Conservation (phyloP, 2,888 invertebrate species). For the Drosophila peninsularis region DNA sequence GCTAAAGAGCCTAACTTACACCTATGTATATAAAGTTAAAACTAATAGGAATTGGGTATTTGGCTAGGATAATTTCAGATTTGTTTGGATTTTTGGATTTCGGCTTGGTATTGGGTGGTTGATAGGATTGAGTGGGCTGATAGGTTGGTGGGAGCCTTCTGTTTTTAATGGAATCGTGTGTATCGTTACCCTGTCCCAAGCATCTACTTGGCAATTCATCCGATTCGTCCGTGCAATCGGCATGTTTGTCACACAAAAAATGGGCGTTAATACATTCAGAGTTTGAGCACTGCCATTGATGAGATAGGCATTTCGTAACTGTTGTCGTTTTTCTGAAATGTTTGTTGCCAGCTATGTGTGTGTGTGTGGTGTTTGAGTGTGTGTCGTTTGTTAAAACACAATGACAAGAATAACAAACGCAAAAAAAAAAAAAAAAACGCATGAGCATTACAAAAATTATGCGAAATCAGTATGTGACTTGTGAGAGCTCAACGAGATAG, state of each 20-base stretch:
- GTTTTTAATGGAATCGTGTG: conserved; percentile 24
- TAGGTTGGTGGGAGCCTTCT: not conserved
- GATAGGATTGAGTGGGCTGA: not conserved
- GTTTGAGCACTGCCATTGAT: conserved; percentile 88
- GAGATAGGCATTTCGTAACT: conserved; percentile 60
- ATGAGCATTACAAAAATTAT: conserved; percentile 30
- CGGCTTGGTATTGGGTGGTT: not conserved
- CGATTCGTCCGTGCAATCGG: conserved; percentile 87
- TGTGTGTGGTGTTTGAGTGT: conserved; percentile 16
- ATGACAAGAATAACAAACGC: conserved; percentile 41
- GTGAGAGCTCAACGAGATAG: conserved; percentile 3
- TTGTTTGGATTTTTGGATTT: not conserved
- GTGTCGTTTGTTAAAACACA: conserved; percentile 25
- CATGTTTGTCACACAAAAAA: conserved; percentile 86
- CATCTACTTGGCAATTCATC: conserved; percentile 85
- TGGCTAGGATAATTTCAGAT: conserved; percentile 3
- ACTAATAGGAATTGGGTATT: not conserved
- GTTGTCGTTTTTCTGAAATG: conserved; percentile 43
- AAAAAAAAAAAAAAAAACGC: conserved; percentile 25
- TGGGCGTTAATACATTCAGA: conserved; percentile 87
- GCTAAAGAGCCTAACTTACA: conserved; percentile 29
- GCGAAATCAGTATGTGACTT: conserved; percentile 8
- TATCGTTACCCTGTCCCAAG: conserved; percentile 76
- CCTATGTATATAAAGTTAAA: conserved; percentile 13
- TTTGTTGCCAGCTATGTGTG: conserved; percentile 35